A percentile compares a stretch with the other conserved stretches of the same genome.
phyloP scores from a whole-genome alignment of 2,797 vertebrate species.

The Neosilurus hyrtlii region DNA sequence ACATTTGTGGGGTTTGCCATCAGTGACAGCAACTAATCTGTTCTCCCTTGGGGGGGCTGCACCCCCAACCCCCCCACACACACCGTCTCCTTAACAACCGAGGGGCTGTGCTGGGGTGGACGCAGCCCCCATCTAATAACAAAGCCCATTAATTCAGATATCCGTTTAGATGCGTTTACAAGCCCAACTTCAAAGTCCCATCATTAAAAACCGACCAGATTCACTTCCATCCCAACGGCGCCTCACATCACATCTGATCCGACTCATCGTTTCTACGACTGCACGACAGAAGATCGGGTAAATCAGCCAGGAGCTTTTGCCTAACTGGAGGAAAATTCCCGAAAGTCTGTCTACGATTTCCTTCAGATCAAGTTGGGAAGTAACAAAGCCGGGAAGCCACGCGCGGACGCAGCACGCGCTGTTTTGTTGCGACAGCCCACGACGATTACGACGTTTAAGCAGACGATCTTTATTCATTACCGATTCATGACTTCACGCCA shows the following conservation, averaged over 20 bases:
- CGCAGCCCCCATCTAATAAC: conserved; percentile 6
- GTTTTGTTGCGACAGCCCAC: background rate
- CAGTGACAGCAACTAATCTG: conserved; percentile 22
- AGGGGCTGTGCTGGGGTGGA: conserved; percentile 18
- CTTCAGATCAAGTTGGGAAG: conserved; percentile 11
- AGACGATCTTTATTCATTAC: conserved; percentile 53
- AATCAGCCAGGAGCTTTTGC: background rate
- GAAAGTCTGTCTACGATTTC: background rate
- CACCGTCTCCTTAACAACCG: conserved; percentile 30
- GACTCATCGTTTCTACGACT: background rate
- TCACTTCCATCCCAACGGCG: too few species aligned
- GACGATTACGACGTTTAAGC: conserved; percentile 33
- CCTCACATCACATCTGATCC: background rate
- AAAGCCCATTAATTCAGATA: background rate
- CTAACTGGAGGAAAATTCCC: background rate
- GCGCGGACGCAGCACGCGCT: background rate
- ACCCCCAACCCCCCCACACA: conserved; percentile 19
- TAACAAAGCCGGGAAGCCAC: conserved; percentile 22
- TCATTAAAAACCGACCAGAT: too few species aligned
- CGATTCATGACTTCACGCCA: background rate
- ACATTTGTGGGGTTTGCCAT: conserved; percentile 26
- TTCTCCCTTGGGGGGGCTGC: conserved; percentile 10
- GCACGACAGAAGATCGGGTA: background rate
- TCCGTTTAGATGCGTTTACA: background rate
- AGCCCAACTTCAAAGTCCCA: background rate